Conservation (phyloP, 1,140 invertebrate genomes). For the Oncopodura yosiiana region DNA sequence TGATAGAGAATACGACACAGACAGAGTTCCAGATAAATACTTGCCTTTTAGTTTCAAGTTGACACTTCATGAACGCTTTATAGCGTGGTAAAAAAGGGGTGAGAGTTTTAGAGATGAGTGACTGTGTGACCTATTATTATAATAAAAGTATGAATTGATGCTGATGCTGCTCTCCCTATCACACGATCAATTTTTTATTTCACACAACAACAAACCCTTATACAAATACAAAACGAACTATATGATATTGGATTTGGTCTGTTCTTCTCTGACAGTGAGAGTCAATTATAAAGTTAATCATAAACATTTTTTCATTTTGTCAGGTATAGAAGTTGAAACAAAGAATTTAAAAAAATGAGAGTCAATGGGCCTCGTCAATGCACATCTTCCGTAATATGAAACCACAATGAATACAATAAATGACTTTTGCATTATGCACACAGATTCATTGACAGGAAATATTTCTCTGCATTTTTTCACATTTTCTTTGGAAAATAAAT, state of each 20-base stretch:
- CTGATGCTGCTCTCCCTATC: not conserved
- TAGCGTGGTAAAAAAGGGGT: not conserved
- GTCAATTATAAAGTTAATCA: conserved; percentile 27
- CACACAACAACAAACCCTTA: conserved; percentile 14
- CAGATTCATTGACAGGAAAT: no score
- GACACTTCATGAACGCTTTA: not conserved
- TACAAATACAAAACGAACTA: not conserved
- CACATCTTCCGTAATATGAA: conserved; percentile 24
- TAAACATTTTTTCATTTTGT: conserved; percentile 18
- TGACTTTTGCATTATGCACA: not conserved
- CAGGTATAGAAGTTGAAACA: conserved; percentile 9
- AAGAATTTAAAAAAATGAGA: not conserved
- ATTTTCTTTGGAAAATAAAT: conserved; percentile 2
- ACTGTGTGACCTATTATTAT: not conserved
- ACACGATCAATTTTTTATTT: conserved; percentile 29
- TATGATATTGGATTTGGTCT: not conserved
- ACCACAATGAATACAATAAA: conserved; percentile 7
- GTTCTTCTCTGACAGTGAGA: not conserved
- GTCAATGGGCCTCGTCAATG: conserved; percentile 2
- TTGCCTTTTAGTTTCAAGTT: not conserved
- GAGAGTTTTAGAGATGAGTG: not conserved
- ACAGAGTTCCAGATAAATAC: no score
- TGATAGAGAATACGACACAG: no score
- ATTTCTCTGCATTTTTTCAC: no score
- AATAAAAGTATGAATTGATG: not conserved